Percentiles rank a stretch among this genome's conserved stretches.
Conservation (phyloP, 2,797 vertebrate genomes). For the Sebastes steindachneri region DNA sequence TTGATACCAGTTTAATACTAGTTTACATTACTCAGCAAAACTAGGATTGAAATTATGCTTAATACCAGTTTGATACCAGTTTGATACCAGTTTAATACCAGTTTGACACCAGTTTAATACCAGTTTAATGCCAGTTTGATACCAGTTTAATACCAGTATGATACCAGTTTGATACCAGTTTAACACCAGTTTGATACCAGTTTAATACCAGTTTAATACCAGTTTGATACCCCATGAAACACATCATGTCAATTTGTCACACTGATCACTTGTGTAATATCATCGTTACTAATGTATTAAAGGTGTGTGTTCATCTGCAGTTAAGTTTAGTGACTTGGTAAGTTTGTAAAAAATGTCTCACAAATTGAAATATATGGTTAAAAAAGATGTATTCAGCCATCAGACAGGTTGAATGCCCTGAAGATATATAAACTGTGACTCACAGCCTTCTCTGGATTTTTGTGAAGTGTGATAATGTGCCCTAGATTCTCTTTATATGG, state of each 20-base stretch:
- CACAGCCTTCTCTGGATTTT: slow-evolving; percentile 18
- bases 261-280: background rate
- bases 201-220: no score
- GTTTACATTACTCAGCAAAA: no score
- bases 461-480: slow-evolving; percentile 47
- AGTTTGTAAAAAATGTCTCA: slow-evolving; percentile 4
- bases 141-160: fast-evolving
- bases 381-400: background rate
- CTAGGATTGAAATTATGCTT: no score
- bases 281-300: background rate
- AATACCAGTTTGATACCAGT: no score
- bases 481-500: slow-evolving; percentile 9
- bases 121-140: no score
- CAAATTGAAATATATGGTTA: background rate
- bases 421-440: slow-evolving; percentile 45
- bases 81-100: no score
- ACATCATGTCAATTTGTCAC: background rate
- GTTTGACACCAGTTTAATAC: no score
- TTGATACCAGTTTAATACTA: no score
- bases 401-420: slow-evolving; percentile 10
- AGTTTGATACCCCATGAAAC: no score
- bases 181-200: fast-evolving
- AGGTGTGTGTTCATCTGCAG: background rate
- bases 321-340: slow-evolving; percentile 18
- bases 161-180: no score